A percentile compares a stretch with the other conserved stretches of the same genome.
phyloP scores from a whole-genome alignment of 2,888 invertebrate species.

The Hypsopygia costalis region DNA sequence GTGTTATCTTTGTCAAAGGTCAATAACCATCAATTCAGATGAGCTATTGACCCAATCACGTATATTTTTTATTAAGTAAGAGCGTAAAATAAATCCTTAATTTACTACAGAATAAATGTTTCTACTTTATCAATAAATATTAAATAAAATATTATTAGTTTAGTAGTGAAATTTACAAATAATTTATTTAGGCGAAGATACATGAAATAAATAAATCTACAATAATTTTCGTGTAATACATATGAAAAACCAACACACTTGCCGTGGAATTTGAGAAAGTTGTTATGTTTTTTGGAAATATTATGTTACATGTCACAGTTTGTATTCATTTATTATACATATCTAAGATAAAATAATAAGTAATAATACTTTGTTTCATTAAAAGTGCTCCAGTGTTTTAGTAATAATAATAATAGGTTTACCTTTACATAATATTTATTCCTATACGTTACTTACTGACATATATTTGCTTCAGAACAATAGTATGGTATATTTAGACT shows the following conservation, averaged over 20 bases:
- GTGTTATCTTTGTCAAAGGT: not conserved
- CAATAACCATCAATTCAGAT: not conserved
- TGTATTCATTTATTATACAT: not conserved
- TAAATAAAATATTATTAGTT: not conserved
- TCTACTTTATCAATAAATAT: not conserved
- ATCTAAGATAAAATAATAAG: too few relatives aligned
- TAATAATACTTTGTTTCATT: not conserved
- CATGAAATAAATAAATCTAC: too few relatives aligned
- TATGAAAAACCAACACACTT: not conserved
- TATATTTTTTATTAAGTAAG: not conserved
- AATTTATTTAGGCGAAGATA: not conserved
- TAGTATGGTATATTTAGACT: too few relatives aligned
- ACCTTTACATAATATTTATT: too few relatives aligned
- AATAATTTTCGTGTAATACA: too few relatives aligned
- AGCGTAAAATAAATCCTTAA: not conserved
- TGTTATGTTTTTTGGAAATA: too few relatives aligned
- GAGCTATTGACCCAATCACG: not conserved
- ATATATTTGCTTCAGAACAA: too few relatives aligned
- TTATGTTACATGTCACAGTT: not conserved
- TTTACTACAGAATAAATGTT: not conserved
- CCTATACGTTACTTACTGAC: too few relatives aligned
- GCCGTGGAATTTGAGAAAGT: too few relatives aligned
- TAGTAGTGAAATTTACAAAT: too few relatives aligned
- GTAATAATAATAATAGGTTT: too few relatives aligned
- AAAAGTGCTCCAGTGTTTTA: not conserved